Evolutionary conservation across 2,888 invertebrate species (phyloP), one percentile per base, ranked within the genome.

Genomic region (Lymantria dispar): DNA sequence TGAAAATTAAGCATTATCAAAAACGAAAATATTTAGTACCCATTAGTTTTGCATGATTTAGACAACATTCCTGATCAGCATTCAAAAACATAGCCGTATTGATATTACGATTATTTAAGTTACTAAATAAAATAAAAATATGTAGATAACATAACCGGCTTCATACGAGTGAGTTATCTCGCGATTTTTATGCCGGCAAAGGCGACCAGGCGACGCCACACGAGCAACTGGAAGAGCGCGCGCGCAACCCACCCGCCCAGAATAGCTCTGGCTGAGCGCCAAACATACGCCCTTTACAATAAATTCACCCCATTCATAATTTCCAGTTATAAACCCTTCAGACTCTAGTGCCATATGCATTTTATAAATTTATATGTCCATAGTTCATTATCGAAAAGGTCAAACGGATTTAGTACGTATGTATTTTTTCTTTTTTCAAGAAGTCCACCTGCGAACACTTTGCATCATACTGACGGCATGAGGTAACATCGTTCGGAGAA

Each of bases 261-360:
- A 91, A 90, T 90, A 89, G 68, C 53, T 50, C 78, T 89, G 89
- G 90, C 88, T 74, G 31, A 31, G 47, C 58, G 83, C 90, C 90
- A 89, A 83, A 76, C 74, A 64, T 70, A 77, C 68, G 70, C 71
- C 64, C 22, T 74, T 70, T 63, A 69, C 62, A 64, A 63, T 61
- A 58, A 72, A 74, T 69, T 77, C 76, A 72, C 74, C 80, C 80
- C 90, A 90, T 90, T 90, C 89, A 89, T 84, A 81, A 61, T 47
- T 38, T 43, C 7, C n/a, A 41, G 2, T 22, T 22, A 22, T 22
- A 22, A 3, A 22, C 5, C 22, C 22, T 22, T 22, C 22, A 22
- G 22, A 5, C 22, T 22, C 5, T 22, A 22, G 22, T 22, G 3
- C 22, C 22, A 22, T 5, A 22, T 22, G 22, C 22, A 22, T 22